These are phyloP conservation scores for Rana temporaria DNA, from an alignment of 2,113 vertebrate genomes.

Conservation along the genomic window DNA sequence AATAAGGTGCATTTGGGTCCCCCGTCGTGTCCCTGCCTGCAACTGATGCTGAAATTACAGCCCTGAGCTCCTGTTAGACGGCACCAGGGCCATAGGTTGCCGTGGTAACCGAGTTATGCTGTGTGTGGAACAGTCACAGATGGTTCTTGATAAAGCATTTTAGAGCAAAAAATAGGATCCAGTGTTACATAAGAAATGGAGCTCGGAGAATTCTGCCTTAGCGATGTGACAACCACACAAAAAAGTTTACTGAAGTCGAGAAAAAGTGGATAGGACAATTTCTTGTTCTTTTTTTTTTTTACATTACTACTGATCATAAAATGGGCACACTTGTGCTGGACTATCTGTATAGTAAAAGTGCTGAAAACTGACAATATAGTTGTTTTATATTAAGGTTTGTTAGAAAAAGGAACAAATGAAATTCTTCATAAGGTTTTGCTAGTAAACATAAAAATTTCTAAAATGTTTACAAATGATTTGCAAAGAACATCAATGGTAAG, in stretches of 20 bases:
- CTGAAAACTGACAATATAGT: too few relatives aligned
- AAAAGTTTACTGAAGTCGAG: background rate
- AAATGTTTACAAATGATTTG: too few relatives aligned
- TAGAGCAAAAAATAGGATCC: slow-evolving; percentile 77
- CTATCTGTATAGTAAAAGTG: too few relatives aligned
- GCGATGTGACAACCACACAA: background rate
- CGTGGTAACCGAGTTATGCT: slow-evolving; percentile 79
- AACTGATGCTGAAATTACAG: slow-evolving; percentile 81
- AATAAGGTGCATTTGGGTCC: slow-evolving; percentile 63
- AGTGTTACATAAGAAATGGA: slow-evolving; percentile 66
- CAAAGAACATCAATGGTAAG: too few relatives aligned
- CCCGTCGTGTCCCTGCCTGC: slow-evolving; percentile 62
- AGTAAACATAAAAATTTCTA: too few relatives aligned
- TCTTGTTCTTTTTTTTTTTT: too few relatives aligned
- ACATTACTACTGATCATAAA: too few relatives aligned
- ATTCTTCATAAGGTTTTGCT: too few relatives aligned
- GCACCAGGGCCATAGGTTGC: slow-evolving; percentile 70
- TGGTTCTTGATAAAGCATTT: slow-evolving; percentile 47
- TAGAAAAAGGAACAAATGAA: too few relatives aligned
- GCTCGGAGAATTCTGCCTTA: slow-evolving; percentile 44
- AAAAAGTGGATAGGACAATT: background rate
- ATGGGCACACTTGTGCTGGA: too few relatives aligned
- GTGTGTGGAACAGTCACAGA: slow-evolving; percentile 72
- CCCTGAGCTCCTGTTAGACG: slow-evolving; percentile 67
- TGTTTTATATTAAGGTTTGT: too few relatives aligned